Percentiles rank a stretch among this genome's conserved stretches.
phyloP scores from a whole-genome alignment of 2,113 vertebrate species.

The Puffinus mauretanicus region DNA sequence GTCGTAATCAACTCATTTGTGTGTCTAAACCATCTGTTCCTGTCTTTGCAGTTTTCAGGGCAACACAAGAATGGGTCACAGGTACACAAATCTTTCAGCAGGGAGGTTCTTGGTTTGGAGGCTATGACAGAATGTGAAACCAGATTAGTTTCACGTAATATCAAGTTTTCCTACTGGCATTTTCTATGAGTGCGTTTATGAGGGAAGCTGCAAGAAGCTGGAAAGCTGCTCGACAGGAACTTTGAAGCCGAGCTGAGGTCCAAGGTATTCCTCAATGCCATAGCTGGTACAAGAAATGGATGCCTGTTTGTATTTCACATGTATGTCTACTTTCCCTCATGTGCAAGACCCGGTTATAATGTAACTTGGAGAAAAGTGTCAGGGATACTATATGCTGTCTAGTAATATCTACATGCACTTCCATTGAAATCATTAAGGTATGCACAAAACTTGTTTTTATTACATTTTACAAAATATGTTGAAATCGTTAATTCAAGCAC shows the following conservation, averaged over 20 bases:
- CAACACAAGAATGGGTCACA: not conserved
- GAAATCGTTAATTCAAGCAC: not conserved
- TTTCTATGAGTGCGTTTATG: not conserved
- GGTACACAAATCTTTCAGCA: conserved; percentile 22
- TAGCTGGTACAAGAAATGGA: not conserved
- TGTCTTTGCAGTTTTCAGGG: not conserved
- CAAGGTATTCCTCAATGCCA: not conserved
- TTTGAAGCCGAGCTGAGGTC: not conserved
- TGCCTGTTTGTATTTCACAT: not conserved
- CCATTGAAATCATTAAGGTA: not conserved
- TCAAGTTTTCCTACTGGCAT: not conserved
- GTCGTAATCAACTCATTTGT: not conserved
- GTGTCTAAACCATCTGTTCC: not conserved
- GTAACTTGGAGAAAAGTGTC: not conserved
- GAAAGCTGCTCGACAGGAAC: not conserved
- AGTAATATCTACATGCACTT: not conserved
- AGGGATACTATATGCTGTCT: not conserved
- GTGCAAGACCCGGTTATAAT: not conserved
- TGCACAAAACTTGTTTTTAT: not conserved
- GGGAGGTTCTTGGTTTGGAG: not conserved
- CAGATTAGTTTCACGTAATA: not conserved
- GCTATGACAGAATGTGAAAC: not conserved
- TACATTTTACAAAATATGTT: not conserved
- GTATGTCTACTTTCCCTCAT: not conserved
- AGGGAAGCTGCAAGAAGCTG: not conserved